phyloP scores from a whole-genome alignment of 2,797 vertebrate genomes.

The Liasis olivaceus region DNA sequence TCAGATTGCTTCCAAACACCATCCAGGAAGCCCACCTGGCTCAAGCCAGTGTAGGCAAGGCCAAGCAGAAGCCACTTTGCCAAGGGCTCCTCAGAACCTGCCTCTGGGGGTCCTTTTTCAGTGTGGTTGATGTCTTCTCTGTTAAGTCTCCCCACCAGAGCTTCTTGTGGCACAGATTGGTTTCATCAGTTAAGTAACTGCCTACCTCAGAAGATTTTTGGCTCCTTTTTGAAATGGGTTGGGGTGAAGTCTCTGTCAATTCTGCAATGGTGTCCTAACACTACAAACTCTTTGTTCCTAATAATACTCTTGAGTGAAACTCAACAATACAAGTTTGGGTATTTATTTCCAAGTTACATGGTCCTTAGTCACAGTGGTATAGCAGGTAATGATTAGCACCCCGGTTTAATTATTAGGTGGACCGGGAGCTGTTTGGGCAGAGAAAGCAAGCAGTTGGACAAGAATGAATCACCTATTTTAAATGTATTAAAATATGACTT shows the following conservation, averaged over 20 bases:
- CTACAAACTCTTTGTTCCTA: background rate
- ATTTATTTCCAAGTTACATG: background rate
- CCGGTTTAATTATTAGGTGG: background rate
- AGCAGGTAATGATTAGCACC: conserved; percentile 1
- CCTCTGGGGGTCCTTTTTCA: too few species aligned
- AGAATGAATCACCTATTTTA: background rate
- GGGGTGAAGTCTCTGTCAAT: background rate
- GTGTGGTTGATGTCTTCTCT: background rate
- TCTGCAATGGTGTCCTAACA: background rate
- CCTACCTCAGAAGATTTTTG: background rate
- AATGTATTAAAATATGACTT: background rate
- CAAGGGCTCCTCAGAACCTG: background rate
- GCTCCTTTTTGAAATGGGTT: background rate
- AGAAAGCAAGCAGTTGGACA: background rate
- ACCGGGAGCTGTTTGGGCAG: background rate
- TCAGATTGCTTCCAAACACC: background rate
- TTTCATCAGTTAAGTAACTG: background rate
- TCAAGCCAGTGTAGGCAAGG: background rate
- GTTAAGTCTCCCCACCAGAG: background rate
- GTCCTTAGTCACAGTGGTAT: background rate
- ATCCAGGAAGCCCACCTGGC: background rate
- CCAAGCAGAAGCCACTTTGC: background rate
- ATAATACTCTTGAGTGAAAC: background rate
- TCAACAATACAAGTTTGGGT: background rate
- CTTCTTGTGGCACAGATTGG: background rate